Base-by-base conservation (phyloP, 2,797 vertebrate genomes). In the Holocentrus rufus region DNA sequence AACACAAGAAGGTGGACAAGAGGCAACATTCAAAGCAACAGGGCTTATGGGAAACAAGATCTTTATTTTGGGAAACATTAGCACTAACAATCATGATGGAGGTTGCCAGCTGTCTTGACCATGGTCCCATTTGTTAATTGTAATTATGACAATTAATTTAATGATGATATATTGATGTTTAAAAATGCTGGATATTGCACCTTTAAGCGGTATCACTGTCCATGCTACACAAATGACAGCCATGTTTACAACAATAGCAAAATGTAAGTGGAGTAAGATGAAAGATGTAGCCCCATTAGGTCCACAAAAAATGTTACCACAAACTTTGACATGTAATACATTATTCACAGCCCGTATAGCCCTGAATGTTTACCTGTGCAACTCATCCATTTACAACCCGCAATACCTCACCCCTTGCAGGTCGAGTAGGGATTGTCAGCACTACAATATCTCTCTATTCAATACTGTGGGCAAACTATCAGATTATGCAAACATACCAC, bases 401-500 rank as follows among this genome's bases (percentile, higher is more conserved):
- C 25, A 64, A 50, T 47, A 55, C 30, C n/a, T 56, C 63, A 64
- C 23, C 57, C 55, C 36, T 80, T 71, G n/a, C 31, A 30, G 2
- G 65, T 23, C 60, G 10, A 70, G 63, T 49, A 55, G 31, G 74
- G 42, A 50, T 78, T 85, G 81, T 88, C 89, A 83, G 17, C 76
- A 0, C 30, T 1, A 66, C 64, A 61, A 81, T 64, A 73, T 75
- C 25, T 44, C 31, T 78, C n/a, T 64, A 49, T 83, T 81, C 66
- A 76, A 22, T 15, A 49, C 2, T 65, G 72, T 72, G 47, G 65
- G 47, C 58, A 70, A 46, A 65, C 58, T 56, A 57, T 85, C 65
- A 63, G 60, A 23, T 68, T 82, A 76, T 60, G 31, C 76, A 87
- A 83, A 91, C 84, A 88, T 2, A 49, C 31, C 13, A 30, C 20